A percentile compares a stretch with the other conserved stretches of the same genome.
These are phyloP conservation scores for Lontra canadensis DNA, from an alignment of 2,113 vertebrate genomes.

Conservation along the genomic window DNA sequence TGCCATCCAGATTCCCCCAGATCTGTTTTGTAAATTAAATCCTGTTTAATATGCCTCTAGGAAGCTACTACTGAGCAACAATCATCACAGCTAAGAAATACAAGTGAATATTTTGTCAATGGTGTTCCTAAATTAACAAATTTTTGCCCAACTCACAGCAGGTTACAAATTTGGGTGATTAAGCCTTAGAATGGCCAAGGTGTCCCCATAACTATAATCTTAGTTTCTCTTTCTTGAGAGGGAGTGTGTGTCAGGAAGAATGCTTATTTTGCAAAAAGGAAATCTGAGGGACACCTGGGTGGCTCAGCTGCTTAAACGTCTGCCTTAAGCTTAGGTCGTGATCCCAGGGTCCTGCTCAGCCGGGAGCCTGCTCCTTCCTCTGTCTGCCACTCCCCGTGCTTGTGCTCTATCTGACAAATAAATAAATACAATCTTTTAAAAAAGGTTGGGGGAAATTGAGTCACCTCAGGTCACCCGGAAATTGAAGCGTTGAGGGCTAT, in stretches of 20 bases:
- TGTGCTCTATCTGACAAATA: too few relatives aligned
- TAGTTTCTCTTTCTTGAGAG: not conserved
- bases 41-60: constrained; percentile 13
- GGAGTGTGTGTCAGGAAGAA: not conserved
- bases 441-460: not conserved
- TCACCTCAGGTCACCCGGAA: not conserved
- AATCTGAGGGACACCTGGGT: not conserved
- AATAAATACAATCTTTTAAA: not conserved
- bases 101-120: constrained; percentile 12
- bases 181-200: not conserved
- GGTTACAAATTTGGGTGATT: constrained; percentile 5
- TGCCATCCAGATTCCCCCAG: not conserved
- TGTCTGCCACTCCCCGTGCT: too few relatives aligned
- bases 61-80: not conserved
- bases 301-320: too few relatives aligned
- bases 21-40: constrained; percentile 22
- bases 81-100: not conserved
- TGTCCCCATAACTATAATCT: not conserved
- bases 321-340: too few relatives aligned
- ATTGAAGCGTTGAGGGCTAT: not conserved
- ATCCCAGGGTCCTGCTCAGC: too few relatives aligned
- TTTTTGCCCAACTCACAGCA: not conserved
- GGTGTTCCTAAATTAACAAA: not conserved
- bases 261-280: not conserved
- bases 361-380: too few relatives aligned